Base-by-base conservation (phyloP, 2,888 invertebrate species). In the Dolomedes plantarius region DNA sequence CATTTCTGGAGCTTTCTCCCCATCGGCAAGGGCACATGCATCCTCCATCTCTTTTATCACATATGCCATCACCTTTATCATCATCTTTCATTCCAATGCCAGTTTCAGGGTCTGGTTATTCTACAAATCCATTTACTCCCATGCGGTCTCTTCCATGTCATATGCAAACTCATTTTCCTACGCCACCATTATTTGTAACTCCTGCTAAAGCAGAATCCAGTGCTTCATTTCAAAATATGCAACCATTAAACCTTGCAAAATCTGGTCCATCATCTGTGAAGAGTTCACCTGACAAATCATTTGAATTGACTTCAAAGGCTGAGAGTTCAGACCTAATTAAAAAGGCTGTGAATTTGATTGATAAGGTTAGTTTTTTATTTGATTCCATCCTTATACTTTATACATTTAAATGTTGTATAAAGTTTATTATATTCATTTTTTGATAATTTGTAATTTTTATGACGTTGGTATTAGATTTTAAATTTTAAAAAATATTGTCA, bases 171-270 rank as follows among this genome's bases (percentile, higher is more conserved):
- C 76, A 86, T 46, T 87, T 88, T 74, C 88, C 89, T 46, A 89
- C 89, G 28, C 89, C 89, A 28, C 89, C 89, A 0, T 46, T 88
- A 13, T 88, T 88, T 81, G 87, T 76, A 19, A 80, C 80, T 29
- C 68, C 77, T 41, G 28, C 72, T 11, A 87, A 81, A 27, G 46
- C 76, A 1, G 81, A 81, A 19, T 46, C 65, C 36, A 64, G 73
- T 19, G 65, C 80, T 36, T 68, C 80, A 23, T 81, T 87, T 68
- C 87, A 81, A n/a, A 82, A 69, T 36, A 75, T 56, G 36, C 87
- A 74, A 39, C 76, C 86, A 13, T 39, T 86, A 39, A 81, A 87
- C 27, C 56, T 85, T 11, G 80, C 74, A 1, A 85, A 80, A 19
- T 76, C 87, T 56, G 87, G 83, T 27, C 74, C 83, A 29, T 83